Evolutionary conservation across 2,113 vertebrate species (phyloP), one percentile per base, ranked within the genome.

Genomic region (Garra rufa): DNA sequence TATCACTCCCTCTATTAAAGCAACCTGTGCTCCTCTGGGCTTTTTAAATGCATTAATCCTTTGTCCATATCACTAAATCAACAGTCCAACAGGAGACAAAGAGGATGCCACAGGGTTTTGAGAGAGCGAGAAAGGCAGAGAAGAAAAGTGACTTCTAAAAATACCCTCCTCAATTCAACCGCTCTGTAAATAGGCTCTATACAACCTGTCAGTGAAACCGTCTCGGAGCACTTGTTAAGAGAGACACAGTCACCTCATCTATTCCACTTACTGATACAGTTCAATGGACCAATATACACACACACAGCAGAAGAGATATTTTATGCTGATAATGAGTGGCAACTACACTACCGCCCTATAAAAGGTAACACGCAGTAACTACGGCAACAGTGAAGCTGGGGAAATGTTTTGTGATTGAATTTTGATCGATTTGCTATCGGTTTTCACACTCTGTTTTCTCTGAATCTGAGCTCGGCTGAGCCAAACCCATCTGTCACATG

Each of bases 181-280:
- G 4, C 77, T 74, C 41, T 65, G 86, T 87, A 87, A 87, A 89
- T 84, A 87, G 86, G 84, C 61, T 82, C 74, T 76, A 80, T 73
- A 79, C 77, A 82, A 83, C 76, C 73, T 79, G 82, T 30, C 78
- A 81, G 46, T 70, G 79, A 83, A 69, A 78, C 70, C 11, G 57
- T 81, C 76, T 77, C 28, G 10, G 79, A 30, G 65, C 76, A 73
- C 78, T 85, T 67, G 88, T 87, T 87, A 83, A 86, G 57, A 83
- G 67, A 75, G 57, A 86, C 41, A 74, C 17, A 57, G 65, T 74
- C 81, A 87, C 67, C 50, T 85, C 81, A 87, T 82, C 65, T 59
- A 67, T 82, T 85, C 14, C 67, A 84, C 21, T 88, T 75, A 81
- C 46, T 41, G 77, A 81, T 83, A 81, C 82, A 84, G 84, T 78